phyloP scores from a whole-genome alignment of 2,888 invertebrate species.

The Eurytoma adleriae region DNA sequence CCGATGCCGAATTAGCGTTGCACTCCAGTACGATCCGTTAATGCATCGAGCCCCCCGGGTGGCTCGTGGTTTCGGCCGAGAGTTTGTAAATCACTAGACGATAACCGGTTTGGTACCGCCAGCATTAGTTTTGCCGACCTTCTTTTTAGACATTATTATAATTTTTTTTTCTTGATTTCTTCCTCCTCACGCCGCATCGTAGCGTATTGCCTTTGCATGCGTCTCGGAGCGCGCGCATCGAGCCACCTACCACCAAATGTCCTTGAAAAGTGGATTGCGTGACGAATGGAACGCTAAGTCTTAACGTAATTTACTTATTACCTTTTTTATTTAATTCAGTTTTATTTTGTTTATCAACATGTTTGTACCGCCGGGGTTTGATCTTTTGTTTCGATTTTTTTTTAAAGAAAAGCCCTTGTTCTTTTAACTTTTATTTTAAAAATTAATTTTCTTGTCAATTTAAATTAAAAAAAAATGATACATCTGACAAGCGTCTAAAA shows the following conservation, averaged over 20 bases:
- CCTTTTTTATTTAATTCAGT: no score
- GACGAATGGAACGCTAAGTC: constrained; percentile 52
- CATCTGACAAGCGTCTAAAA: constrained; percentile 7
- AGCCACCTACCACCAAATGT: constrained; percentile 33
- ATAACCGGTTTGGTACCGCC: no score
- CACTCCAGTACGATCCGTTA: constrained; percentile 50
- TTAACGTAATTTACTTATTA: constrained; percentile 44
- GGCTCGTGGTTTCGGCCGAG: no score
- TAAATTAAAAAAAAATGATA: no score
- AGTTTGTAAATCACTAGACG: no score
- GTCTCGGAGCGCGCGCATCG: constrained; percentile 59
- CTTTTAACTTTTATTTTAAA: no score
- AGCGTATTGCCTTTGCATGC: constrained; percentile 58
- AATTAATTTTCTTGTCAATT: no score
- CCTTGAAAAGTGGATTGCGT: constrained; percentile 53
- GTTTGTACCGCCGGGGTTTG: constrained; percentile 59
- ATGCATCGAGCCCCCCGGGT: constrained; percentile 37
- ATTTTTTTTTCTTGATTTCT: constrained; percentile 30
- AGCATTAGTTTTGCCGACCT: no score
- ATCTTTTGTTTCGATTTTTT: constrained; percentile 46
- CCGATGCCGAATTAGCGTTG: constrained; percentile 38
- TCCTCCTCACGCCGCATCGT: not conserved
- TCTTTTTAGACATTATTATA: not conserved
- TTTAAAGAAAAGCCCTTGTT: constrained; percentile 35
- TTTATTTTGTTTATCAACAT: no score